These are phyloP conservation scores for Dyspetes luteomarginatus DNA, from an alignment of 2,888 invertebrate genomes.

Conservation along the genomic window DNA sequence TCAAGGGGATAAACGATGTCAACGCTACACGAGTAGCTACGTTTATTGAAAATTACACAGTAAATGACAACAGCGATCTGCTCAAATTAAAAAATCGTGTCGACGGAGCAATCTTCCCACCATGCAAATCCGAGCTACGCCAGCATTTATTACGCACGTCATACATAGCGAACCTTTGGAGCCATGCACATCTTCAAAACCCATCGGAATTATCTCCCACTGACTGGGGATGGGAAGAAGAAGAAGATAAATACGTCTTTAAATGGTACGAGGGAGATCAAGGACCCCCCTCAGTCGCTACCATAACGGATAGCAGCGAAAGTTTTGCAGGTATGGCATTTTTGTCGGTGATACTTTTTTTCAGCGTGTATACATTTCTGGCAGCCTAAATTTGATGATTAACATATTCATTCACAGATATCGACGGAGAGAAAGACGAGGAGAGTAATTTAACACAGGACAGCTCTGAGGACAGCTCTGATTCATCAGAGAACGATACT, in stretches of 20 bases:
- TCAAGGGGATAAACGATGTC: constrained; percentile 44
- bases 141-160: constrained; percentile 53
- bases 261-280: constrained; percentile 54
- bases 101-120: constrained; percentile 52
- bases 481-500: too few relatives aligned
- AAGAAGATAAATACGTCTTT: constrained; percentile 48
- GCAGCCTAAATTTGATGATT: too few relatives aligned
- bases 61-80: constrained; percentile 10
- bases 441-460: too few relatives aligned
- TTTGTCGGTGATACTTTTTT: too few relatives aligned
- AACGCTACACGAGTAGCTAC: constrained; percentile 41
- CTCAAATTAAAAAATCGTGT: constrained; percentile 23
- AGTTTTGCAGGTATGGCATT: too few relatives aligned
- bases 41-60: constrained; percentile 40
- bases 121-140: constrained; percentile 54
- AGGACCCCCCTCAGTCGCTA: too few relatives aligned
- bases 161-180: constrained; percentile 52
- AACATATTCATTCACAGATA: too few relatives aligned
- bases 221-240: constrained; percentile 49
- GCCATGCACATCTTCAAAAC: constrained; percentile 41
- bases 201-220: constrained; percentile 38
- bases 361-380: too few relatives aligned
- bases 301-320: too few relatives aligned
- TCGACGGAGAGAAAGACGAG: too few relatives aligned
- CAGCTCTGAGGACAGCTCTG: too few relatives aligned